phyloP scores from a whole-genome alignment of 2,113 vertebrate genomes.

The Pogonocichla stellata region DNA sequence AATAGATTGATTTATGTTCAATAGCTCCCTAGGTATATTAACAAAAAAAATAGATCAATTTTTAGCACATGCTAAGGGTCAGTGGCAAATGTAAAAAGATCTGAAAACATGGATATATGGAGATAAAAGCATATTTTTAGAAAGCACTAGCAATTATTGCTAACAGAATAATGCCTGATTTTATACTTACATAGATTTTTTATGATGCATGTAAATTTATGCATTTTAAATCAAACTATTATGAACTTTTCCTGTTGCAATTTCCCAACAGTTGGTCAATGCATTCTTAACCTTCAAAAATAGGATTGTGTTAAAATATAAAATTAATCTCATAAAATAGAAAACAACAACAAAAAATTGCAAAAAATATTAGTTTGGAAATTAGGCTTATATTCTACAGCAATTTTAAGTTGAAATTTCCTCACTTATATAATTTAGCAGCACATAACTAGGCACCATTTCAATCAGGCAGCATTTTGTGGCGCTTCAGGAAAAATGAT shows the following conservation, averaged over 20 bases:
- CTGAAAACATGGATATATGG: neutral
- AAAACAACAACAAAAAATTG: neutral
- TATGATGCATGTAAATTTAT: neutral
- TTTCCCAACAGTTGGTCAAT: neutral
- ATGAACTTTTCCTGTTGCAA: neutral
- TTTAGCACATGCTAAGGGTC: neutral
- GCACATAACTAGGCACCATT: neutral
- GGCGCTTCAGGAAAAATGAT: neutral
- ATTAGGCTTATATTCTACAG: neutral
- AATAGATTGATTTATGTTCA: neutral
- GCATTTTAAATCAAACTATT: neutral
- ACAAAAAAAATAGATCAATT: neutral
- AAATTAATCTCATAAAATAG: neutral
- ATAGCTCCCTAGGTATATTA: neutral
- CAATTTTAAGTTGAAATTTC: neutral
- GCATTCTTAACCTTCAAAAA: neutral
- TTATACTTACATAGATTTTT: neutral
- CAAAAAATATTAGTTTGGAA: neutral
- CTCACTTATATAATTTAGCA: neutral
- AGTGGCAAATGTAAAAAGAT: neutral
- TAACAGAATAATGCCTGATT: neutral
- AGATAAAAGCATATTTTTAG: neutral
- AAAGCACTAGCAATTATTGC: neutral
- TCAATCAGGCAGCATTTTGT: neutral
- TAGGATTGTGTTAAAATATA: neutral